Evolutionary conservation across 2,888 invertebrate species (phyloP).

Genomic region (Drosophila paranaensis): DNA sequence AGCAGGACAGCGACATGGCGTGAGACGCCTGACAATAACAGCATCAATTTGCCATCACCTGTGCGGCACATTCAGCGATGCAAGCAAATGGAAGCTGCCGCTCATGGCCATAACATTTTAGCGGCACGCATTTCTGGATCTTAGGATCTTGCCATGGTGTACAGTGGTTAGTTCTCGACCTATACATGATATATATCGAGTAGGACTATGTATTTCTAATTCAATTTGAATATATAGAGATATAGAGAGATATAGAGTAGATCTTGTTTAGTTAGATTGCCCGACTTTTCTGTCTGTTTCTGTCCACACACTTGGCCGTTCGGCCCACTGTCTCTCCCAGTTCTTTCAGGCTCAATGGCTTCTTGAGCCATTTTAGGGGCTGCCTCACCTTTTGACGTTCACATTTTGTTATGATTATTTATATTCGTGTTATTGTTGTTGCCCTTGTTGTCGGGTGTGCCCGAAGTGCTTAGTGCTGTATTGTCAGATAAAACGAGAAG

Average conservation of each 20-base stretch:
- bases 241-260: too few species aligned
- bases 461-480: conserved; percentile 56
- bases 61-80: conserved; percentile 65
- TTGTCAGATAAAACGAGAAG: conserved; percentile 57
- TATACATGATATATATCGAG: too few species aligned
- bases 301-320: not conserved
- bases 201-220: too few species aligned
- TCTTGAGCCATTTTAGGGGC: conserved; percentile 28
- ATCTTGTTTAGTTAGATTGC: too few species aligned
- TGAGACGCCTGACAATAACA: conserved; percentile 65
- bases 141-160: conserved; percentile 16
- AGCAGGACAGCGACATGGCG: not conserved
- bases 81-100: conserved; percentile 35
- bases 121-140: conserved; percentile 57
- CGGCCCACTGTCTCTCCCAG: conserved; percentile 10
- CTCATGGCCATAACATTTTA: conserved; percentile 70
- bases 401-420: conserved; percentile 76
- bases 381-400: conserved; percentile 45
- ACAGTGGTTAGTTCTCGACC: conserved; percentile 8
- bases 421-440: conserved; percentile 52
- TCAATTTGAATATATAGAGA: too few species aligned
- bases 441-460: conserved; percentile 22
- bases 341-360: conserved; percentile 30
- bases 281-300: not conserved
- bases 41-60: conserved; percentile 77